Percentiles rank a stretch among this genome's conserved stretches.
Evolutionary conservation across 2,113 vertebrate genomes (phyloP).

Genomic region (Gadus chalcogrammus): DNA sequence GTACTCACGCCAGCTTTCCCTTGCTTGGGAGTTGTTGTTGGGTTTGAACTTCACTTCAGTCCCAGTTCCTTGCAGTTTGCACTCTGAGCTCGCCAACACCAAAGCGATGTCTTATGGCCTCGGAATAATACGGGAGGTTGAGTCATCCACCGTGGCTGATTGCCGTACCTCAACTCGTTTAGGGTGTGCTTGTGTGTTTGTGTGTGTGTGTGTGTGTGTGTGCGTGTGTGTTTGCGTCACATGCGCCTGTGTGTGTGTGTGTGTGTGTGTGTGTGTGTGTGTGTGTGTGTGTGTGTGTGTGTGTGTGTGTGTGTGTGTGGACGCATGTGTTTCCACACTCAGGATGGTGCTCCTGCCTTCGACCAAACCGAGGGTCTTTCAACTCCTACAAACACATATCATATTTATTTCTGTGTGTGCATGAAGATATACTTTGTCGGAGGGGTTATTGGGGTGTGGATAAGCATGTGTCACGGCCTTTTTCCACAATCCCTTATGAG

Average conservation of each 20-base stretch:
- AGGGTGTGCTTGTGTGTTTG: neutral
- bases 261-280: too few species aligned
- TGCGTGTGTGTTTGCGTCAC: too few species aligned
- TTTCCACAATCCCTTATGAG: constrained; percentile 70
- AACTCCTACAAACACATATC: constrained; percentile 31
- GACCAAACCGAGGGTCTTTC: constrained; percentile 39
- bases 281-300: neutral
- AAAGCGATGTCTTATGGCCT: constrained; percentile 38
- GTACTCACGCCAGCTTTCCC: constrained; percentile 1
- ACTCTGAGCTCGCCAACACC: constrained; percentile 12
- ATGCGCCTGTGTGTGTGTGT: too few species aligned
- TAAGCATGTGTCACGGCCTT: constrained; percentile 78
- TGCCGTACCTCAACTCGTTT: constrained; percentile 4
- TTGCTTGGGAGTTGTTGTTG: constrained; percentile 11
- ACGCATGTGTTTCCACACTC: neutral
- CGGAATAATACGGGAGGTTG: constrained; percentile 35
- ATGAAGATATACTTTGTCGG: constrained; percentile 62
- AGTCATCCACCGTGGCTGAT: constrained; percentile 35
- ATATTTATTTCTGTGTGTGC: constrained; percentile 53
- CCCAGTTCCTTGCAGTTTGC: neutral
- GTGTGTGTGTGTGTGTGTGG: neutral
- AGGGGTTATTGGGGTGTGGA: constrained; percentile 68
- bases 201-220: neutral
- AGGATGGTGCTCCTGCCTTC: constrained; percentile 37
- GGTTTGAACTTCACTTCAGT: constrained; percentile 14